Evolutionary conservation across 2,797 vertebrate species (phyloP).

Genomic region (Gymnothorax javanicus): DNA sequence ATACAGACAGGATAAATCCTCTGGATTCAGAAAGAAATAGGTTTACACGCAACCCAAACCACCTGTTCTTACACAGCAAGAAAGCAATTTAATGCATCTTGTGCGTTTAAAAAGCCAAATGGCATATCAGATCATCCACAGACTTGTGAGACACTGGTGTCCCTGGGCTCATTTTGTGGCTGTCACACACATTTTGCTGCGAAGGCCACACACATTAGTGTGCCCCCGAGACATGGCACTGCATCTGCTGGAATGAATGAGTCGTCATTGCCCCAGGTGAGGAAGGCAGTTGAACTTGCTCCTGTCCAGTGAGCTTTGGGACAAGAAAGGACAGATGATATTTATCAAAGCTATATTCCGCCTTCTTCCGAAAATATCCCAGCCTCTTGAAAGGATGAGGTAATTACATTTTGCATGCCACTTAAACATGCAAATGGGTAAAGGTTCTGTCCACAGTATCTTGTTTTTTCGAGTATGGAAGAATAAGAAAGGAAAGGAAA

Average conservation of each 20-base stretch:
- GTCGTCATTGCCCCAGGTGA: neutral
- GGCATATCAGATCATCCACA: neutral
- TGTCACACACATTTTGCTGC: slow-evolving; percentile 39
- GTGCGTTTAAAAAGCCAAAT: slow-evolving; percentile 9
- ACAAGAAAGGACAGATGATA: slow-evolving; percentile 49
- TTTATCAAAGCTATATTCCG: slow-evolving; percentile 48
- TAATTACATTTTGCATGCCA: slow-evolving; percentile 65
- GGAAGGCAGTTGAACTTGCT: slow-evolving; percentile 22
- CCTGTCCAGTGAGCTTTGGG: slow-evolving; percentile 29
- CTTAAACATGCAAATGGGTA: slow-evolving; percentile 50
- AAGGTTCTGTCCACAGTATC: slow-evolving; percentile 2
- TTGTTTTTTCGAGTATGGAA: slow-evolving; percentile 29
- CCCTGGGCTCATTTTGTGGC: slow-evolving; percentile 34
- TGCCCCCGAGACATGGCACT: slow-evolving; percentile 17
- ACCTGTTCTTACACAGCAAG: neutral
- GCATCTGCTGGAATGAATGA: slow-evolving; percentile 14
- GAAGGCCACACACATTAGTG: slow-evolving; percentile 45
- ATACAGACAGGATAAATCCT: neutral
- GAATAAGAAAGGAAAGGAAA: slow-evolving; percentile 6
- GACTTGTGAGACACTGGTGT: neutral
- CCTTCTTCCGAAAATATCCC: slow-evolving; percentile 43
- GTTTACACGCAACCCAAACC: neutral
- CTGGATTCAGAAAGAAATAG: neutral
- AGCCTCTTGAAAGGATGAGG: slow-evolving; percentile 56
- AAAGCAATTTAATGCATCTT: slow-evolving; percentile 13